Evolutionary conservation across 2,797 vertebrate species (phyloP).

Genomic region (Parotocinclus haroldoi): DNA sequence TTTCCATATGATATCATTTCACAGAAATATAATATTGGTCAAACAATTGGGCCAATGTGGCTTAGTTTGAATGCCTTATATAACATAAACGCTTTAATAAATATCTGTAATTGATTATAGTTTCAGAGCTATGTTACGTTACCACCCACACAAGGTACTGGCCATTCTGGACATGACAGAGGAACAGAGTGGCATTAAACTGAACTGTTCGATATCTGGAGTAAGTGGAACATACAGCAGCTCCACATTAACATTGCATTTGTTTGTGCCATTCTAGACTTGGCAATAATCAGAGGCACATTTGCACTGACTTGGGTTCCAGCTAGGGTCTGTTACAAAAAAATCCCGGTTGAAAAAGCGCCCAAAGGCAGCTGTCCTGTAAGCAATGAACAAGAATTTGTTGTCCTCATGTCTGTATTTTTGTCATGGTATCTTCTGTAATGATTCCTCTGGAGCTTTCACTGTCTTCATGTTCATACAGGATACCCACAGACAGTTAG

Average conservation of each 20-base stretch:
- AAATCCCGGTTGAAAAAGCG: not conserved
- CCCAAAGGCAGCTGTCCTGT: not conserved
- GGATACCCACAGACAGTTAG: too few relatives aligned
- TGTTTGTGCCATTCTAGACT: not conserved
- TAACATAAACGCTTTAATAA: conserved; percentile 73
- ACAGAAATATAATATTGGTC: conserved; percentile 81
- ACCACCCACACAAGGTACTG: conserved; percentile 26
- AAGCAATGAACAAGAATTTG: not conserved
- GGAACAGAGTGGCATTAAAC: not conserved
- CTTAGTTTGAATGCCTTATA: conserved; percentile 69
- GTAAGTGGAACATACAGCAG: too few relatives aligned
- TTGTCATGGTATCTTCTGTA: too few relatives aligned
- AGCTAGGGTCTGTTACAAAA: not conserved
- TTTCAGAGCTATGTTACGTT: conserved; percentile 27
- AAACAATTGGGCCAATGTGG: conserved; percentile 84
- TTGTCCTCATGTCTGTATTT: too few relatives aligned
- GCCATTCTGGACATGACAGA: not conserved
- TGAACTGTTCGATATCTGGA: too few relatives aligned
- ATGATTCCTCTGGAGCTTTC: too few relatives aligned
- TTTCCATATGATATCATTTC: conserved; percentile 78
- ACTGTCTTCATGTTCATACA: too few relatives aligned
- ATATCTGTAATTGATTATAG: conserved; percentile 64
- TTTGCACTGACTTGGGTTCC: not conserved
- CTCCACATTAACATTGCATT: conserved; percentile 4
- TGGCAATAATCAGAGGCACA: not conserved